A percentile compares a stretch with the other conserved stretches of the same genome.
Evolutionary conservation across 2,888 invertebrate genomes (phyloP).

Genomic region (Bruchidius siliquastri): DNA sequence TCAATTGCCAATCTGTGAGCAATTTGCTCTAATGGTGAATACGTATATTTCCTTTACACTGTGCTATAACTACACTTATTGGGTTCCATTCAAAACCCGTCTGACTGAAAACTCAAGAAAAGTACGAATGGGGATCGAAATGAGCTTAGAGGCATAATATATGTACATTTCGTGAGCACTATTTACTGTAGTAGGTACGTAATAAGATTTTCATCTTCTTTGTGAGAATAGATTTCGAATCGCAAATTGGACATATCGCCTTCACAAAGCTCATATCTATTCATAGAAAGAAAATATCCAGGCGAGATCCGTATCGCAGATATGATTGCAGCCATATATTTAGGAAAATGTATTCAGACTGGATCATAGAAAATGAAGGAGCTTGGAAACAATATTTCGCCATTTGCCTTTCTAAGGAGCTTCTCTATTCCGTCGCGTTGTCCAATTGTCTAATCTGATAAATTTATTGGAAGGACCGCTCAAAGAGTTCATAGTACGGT

Average conservation of each 20-base stretch:
- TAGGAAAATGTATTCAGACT: not conserved
- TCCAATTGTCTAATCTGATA: not conserved
- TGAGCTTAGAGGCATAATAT: no score
- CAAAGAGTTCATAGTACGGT: not conserved
- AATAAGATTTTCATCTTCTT: not conserved
- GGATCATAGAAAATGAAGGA: not conserved
- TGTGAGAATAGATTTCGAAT: not conserved
- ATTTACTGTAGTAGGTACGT: not conserved
- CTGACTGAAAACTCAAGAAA: no score
- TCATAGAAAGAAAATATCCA: not conserved
- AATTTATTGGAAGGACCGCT: not conserved
- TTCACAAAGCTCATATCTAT: not conserved
- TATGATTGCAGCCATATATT: not conserved
- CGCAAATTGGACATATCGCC: not conserved
- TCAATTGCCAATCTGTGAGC: no score
- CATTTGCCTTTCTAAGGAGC: not conserved
- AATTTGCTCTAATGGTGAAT: no score
- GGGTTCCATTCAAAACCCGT: no score
- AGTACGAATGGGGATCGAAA: no score
- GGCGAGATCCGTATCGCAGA: not conserved
- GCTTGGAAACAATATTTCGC: not conserved
- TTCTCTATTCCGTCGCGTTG: not conserved
- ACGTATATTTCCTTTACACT: no score
- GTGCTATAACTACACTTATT: no score
- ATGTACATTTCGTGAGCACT: not conserved